phyloP scores from a whole-genome alignment of 1,140 invertebrate species.

The Eupeodes corollae region DNA sequence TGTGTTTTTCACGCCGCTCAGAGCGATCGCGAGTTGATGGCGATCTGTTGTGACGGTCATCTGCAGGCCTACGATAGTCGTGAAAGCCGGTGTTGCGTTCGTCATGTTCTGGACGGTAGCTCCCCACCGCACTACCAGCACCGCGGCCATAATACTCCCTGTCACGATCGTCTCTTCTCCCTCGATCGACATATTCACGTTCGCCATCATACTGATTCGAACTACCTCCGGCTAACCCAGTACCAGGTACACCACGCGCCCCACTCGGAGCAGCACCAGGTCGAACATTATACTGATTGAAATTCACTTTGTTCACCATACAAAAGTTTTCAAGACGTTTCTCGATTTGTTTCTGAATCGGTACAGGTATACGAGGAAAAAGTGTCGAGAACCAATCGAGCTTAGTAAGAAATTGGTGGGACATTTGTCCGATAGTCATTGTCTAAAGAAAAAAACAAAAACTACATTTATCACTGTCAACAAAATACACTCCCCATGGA shows the following conservation, averaged over 20 bases:
- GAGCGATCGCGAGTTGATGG: slow-evolving; percentile 8
- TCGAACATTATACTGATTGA: slow-evolving; percentile 23
- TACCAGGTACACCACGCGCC: not conserved
- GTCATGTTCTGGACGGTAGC: not conserved
- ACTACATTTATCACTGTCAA: not conserved
- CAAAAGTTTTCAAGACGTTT: slow-evolving; percentile 50
- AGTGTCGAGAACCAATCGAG: slow-evolving; percentile 96
- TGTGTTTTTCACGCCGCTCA: slow-evolving; percentile 28
- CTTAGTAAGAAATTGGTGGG: slow-evolving; percentile 88
- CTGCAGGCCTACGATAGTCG: not conserved
- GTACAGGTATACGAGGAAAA: slow-evolving; percentile 98
- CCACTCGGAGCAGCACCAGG: slow-evolving; percentile 2
- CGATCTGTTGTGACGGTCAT: slow-evolving; percentile 3
- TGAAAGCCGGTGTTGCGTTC: not conserved
- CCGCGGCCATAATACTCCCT: not conserved
- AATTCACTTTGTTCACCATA: slow-evolving; percentile 21
- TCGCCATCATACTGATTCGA: slow-evolving; percentile 10
- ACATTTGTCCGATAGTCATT: slow-evolving; percentile 89
- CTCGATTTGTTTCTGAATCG: slow-evolving; percentile 87
- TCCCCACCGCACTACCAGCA: not conserved
- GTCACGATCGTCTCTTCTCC: not conserved
- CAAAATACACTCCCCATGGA: not conserved
- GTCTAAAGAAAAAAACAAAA: slow-evolving; percentile 26
- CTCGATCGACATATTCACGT: not conserved
- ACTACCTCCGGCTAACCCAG: slow-evolving; percentile 1